A percentile compares a stretch with the other conserved stretches of the same genome.
Conservation (phyloP, 92 coral and sea anemone species). For the Phenganax stokvisi region DNA sequence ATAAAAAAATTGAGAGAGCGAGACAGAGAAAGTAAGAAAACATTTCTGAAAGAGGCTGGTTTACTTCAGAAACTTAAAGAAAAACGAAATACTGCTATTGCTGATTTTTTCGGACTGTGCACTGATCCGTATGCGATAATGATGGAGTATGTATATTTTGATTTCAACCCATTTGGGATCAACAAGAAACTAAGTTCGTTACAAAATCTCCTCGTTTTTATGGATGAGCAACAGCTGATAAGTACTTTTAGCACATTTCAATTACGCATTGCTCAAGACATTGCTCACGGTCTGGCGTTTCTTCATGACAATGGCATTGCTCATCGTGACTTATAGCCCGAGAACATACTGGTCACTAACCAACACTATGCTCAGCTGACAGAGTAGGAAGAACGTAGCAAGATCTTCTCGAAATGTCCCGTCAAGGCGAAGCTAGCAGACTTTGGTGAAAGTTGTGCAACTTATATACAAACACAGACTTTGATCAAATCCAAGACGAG, state of each 20-base stretch:
- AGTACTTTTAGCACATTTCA: background rate
- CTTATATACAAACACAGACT: slow-evolving; percentile 18
- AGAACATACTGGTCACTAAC: slow-evolving; percentile 3
- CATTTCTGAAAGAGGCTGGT: slow-evolving; percentile 13
- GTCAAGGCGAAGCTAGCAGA: background rate
- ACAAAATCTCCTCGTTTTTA: background rate
- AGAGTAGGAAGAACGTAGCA: background rate
- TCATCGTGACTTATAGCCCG: slow-evolving; percentile 18
- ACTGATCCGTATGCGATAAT: slow-evolving; percentile 7
- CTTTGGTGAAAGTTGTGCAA: slow-evolving; percentile 16
- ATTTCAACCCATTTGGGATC: background rate
- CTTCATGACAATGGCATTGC: slow-evolving; percentile 8
- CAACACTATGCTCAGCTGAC: background rate
- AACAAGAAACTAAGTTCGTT: slow-evolving; percentile 1
- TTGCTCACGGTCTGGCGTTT: background rate
- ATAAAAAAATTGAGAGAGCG: background rate
- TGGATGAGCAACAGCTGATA: background rate
- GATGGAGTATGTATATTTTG: slow-evolving; percentile 7
- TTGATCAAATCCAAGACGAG: background rate
- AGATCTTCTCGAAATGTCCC: slow-evolving; percentile 1
- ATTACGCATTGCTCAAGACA: background rate
- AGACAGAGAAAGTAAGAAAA: background rate
- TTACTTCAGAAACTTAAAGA: background rate
- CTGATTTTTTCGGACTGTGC: background rate
- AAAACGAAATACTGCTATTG: background rate